Conservation (phyloP, 2,113 vertebrate genomes). For the Protomyctophum bolini region DNA sequence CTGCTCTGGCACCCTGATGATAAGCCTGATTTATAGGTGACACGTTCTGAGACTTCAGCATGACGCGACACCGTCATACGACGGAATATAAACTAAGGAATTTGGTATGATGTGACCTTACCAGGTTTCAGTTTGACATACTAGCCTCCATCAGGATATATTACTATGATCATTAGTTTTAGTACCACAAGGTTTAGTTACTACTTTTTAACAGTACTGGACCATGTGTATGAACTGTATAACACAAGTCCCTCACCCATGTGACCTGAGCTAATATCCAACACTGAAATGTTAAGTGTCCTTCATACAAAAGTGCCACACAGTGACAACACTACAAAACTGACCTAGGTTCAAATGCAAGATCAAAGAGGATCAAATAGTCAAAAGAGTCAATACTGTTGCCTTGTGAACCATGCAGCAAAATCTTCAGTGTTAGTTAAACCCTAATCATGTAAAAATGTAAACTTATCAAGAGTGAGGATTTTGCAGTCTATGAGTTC, state of each 20-base stretch:
- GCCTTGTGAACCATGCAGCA: no score
- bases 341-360: no score
- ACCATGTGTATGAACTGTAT: background rate
- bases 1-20: slow-evolving; percentile 10
- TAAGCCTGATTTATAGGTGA: no score
- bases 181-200: background rate
- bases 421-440: no score
- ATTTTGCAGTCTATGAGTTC: background rate
- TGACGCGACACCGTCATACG: no score
- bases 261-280: background rate
- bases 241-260: no score
- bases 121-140: slow-evolving; percentile 40
- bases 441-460: no score
- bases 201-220: background rate
- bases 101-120: slow-evolving; percentile 43
- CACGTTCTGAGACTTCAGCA: no score
- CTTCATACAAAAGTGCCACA: background rate
- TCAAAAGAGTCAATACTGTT: background rate
- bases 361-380: background rate
- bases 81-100: no score
- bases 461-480: background rate
- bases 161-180: background rate
- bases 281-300: background rate
- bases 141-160: slow-evolving; percentile 9
- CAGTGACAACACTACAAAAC: no score